phyloP scores from a whole-genome alignment of 2,797 vertebrate genomes.

The Trachurus trachurus region DNA sequence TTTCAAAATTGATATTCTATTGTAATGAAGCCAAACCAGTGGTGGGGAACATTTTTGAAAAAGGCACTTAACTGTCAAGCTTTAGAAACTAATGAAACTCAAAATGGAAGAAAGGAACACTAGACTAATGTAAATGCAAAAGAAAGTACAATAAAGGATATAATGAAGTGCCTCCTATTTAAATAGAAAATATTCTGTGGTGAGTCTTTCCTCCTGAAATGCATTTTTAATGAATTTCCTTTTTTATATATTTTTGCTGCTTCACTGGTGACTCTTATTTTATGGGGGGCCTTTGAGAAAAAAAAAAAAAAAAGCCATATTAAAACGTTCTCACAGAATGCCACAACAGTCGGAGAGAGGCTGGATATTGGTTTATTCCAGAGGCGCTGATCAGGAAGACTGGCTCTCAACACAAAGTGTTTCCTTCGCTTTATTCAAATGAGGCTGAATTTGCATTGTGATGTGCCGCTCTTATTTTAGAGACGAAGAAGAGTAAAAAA shows the following conservation, averaged over 20 bases:
- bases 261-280: slow-evolving; percentile 99
- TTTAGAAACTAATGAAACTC: slow-evolving; percentile 99
- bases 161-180: slow-evolving; percentile 99
- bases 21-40: slow-evolving; percentile 86
- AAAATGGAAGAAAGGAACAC: slow-evolving; percentile 99
- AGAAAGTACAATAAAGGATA: slow-evolving; percentile 99
- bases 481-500: slow-evolving; percentile 94
- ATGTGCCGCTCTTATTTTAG: slow-evolving; percentile 99
- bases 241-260: slow-evolving; percentile 98
- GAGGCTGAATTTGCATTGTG: slow-evolving; percentile 99
- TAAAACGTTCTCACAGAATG: slow-evolving; percentile 98
- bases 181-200: slow-evolving; percentile 99
- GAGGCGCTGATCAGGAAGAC: slow-evolving; percentile 99
- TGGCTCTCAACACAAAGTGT: slow-evolving; percentile 99
- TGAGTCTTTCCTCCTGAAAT: slow-evolving; percentile 99
- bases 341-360: slow-evolving; percentile 97
- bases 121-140: slow-evolving; percentile 98
- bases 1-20: slow-evolving; percentile 87
- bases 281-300: slow-evolving; percentile 93
- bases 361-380: slow-evolving; percentile 99
- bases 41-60: slow-evolving; percentile 89
- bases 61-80: slow-evolving; percentile 88
- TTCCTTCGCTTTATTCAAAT: slow-evolving; percentile 99
- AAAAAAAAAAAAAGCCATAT: slow-evolving; percentile 90
- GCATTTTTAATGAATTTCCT: slow-evolving; percentile 99